Evolutionary conservation across 2,113 vertebrate genomes (phyloP).

Genomic region (Mobula hypostoma): DNA sequence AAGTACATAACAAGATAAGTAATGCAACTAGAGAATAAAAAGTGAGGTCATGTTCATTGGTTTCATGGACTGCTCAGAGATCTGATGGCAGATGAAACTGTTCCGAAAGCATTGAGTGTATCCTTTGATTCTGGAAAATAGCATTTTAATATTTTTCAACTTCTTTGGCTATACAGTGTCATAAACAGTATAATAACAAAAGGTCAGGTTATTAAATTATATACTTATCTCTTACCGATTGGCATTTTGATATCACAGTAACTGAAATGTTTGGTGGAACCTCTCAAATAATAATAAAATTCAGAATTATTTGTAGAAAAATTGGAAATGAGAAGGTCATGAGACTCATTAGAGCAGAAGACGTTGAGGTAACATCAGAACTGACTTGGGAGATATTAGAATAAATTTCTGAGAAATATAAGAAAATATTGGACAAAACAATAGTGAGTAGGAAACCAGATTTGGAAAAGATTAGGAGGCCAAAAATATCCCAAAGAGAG

Average conservation of each 20-base stretch:
- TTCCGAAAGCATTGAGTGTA: too few relatives aligned
- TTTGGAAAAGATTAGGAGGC: conserved; percentile 12
- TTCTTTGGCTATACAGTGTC: neutral
- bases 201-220: neutral
- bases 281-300: neutral
- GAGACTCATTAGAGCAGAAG: neutral
- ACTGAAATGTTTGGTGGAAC: neutral
- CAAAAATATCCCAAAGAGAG: conserved; percentile 24
- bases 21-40: too few relatives aligned
- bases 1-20: too few relatives aligned
- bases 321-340: neutral
- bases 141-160: neutral
- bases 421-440: conserved; percentile 7
- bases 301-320: neutral
- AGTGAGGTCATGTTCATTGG: too few relatives aligned
- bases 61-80: too few relatives aligned
- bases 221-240: neutral
- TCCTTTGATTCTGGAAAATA: neutral
- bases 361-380: neutral
- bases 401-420: conserved; percentile 7
- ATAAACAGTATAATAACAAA: neutral
- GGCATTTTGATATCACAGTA: neutral
- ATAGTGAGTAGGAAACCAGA: conserved; percentile 25
- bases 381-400: conserved; percentile 6
- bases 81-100: too few relatives aligned